Evolutionary conservation across 2,888 invertebrate species (phyloP).

Genomic region (Sympetrum striolatum): DNA sequence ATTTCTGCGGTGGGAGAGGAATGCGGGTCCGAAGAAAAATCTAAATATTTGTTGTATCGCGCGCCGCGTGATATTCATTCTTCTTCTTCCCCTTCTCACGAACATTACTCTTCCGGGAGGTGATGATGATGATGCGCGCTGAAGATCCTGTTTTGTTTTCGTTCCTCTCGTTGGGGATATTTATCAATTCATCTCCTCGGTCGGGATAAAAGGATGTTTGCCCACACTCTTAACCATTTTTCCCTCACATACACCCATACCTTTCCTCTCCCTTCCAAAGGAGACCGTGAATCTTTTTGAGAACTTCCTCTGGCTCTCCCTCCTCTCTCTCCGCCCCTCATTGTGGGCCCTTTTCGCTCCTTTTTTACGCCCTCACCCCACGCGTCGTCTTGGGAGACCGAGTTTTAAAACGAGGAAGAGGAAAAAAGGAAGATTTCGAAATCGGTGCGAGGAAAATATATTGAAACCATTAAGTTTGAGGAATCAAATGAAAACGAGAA

Average conservation of each 20-base stretch:
- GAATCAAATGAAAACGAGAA: conserved; percentile 13
- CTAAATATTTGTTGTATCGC: background rate
- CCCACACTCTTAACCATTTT: background rate
- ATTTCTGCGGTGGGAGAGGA: background rate
- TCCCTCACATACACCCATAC: background rate
- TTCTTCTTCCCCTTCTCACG: background rate
- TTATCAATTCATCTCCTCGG: conserved; percentile 27
- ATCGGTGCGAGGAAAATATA: conserved; percentile 32
- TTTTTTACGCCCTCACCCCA: background rate
- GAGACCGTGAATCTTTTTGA: too few species aligned
- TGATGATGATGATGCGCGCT: conserved; percentile 16
- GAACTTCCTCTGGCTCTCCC: too few species aligned
- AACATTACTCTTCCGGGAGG: conserved; percentile 20
- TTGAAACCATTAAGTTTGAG: conserved; percentile 30
- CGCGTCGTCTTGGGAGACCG: conserved; percentile 18
- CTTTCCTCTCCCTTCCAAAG: background rate
- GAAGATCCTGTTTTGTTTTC: conserved; percentile 4
- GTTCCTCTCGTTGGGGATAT: conserved; percentile 10
- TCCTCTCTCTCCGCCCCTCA: background rate
- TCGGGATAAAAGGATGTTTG: background rate
- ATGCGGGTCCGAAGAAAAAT: background rate
- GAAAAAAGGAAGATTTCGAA: background rate
- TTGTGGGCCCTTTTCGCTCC: background rate
- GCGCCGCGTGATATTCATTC: background rate
- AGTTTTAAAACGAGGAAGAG: background rate